Base-by-base conservation (phyloP, 1,140 invertebrate species). In the Acromyrmex charruanus region DNA sequence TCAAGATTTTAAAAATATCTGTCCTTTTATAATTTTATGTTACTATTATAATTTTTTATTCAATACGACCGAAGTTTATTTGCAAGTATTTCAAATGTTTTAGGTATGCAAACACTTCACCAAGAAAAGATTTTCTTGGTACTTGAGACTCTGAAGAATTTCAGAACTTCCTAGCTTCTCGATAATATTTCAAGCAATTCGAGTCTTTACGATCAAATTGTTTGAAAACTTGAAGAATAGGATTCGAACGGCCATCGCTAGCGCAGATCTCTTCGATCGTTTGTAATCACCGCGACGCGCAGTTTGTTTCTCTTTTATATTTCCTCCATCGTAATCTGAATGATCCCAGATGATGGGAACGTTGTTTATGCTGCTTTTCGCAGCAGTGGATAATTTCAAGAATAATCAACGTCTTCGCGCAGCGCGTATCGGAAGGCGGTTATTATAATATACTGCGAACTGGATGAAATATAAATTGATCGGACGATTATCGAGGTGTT, bases 231-330 rank as follows among this genome's bases (percentile, higher is more conserved):
- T 39, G 35, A 39, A 6, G n/a, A 49, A 3, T 5, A 25, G 35
- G n/a, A 69, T 69, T 51, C 39, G 3, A 9, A 25, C 35, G 35
- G 4, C 65, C 10, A 21, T 68, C 18, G 18, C 65, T 68, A 51
- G 6, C 21, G 21, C 14, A 12, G 5, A 35, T 74, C 51, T 21
- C n/a, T 31, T 16, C 71, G 28, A 74, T 3, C 69, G 49, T 4
- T 10, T 21, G 21, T 75, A 61, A 75, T 75, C 55, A 75, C 14
- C 31, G 31, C 35, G 74, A 59, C 65, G 66, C 49, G 66, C 51
- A 82, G 66, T 85, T 87, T 85, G 72, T 28, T 65, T 79, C 21
- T 53, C 21, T 21, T 81, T 25, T 3, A 44, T 10, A 44, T 44
- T 63, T 35, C n/a, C 31, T 25, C n/a, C 28, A 21, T 0, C 31